Evolutionary conservation across 1,140 invertebrate species (phyloP), one percentile per base, ranked within the genome.

Genomic region (Pseudomyrmex pallidus): DNA sequence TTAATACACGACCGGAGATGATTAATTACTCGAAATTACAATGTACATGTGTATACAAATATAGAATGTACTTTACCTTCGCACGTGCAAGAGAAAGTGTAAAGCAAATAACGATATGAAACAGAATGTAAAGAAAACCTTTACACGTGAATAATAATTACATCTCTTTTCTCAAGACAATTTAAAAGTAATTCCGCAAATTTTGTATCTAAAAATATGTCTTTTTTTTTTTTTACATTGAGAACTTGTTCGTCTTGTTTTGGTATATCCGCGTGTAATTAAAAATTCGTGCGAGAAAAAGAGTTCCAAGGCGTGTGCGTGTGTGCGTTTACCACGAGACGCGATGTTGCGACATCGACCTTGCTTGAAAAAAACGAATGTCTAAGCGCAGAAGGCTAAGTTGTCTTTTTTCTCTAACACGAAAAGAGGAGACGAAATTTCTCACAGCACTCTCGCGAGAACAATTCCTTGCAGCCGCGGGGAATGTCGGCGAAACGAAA

Each of bases 381-480:
- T 48, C 35, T 74, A 61, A 46, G 35, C 80, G 48, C 61, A 17
- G 61, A 83, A 83, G 80, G 80, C 50, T 73, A 17, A 4, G 2
- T 59, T 1, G 15, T 54, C 9, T 56, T 66, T 62, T 64, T 68
- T 68, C 35, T 22, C 25, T 56, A 64, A 46, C 20, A 35, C 25
- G 61, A 83, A 74, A 82, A 74, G 68, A 82, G 46, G 56, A 82
- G 77, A 82, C 56, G 20, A 74, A 35, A 82, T 74, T 82, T 82
- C 67, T 82, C 77, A 82, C 57, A 74, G 48, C 68, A 17, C 48
- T 82, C 5, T 35, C 35, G 35, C 12, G n/a, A 50, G 25, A 74
- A 73, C 56, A 72, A 74, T 82, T 62, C 50, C 52, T 22, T 50
- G 68, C 46, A 59, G 22, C 10, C 20, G 62, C 48, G 66, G 22